These are phyloP conservation scores for Gymnothorax javanicus DNA, from an alignment of 2,797 vertebrate genomes.

Conservation along the genomic window DNA sequence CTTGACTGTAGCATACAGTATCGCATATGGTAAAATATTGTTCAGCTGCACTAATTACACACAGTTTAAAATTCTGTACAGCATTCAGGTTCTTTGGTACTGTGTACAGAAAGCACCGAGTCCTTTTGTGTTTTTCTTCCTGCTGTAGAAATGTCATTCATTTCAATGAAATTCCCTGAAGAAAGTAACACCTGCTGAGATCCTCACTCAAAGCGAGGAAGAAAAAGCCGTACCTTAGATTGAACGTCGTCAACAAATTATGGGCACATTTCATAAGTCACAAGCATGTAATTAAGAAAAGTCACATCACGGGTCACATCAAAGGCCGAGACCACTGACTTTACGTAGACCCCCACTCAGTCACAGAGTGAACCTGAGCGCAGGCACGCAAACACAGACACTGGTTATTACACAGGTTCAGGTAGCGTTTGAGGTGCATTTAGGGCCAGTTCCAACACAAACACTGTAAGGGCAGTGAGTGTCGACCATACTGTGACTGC, in stretches of 20 bases:
- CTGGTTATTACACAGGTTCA: background rate
- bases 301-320: constrained; percentile 76
- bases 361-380: background rate
- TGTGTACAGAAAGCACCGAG: background rate
- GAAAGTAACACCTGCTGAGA: background rate
- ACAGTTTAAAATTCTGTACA: background rate
- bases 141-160: background rate
- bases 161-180: background rate
- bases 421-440: background rate
- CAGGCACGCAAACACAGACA: background rate
- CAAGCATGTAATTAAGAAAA: background rate
- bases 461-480: background rate
- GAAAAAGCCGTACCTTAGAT: background rate
- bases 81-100: background rate
- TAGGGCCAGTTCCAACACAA: background rate
- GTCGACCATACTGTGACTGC: background rate
- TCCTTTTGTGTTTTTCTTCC: background rate
- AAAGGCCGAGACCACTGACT: constrained; percentile 71
- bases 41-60: background rate
- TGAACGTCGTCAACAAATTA: background rate
- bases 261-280: background rate
- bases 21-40: background rate
- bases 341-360: background rate
- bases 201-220: background rate
- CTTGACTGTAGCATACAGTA: background rate